Evolutionary conservation across 2,888 invertebrate genomes (phyloP), one percentile per base, ranked within the genome.

Genomic region (Gerris lacustris): DNA sequence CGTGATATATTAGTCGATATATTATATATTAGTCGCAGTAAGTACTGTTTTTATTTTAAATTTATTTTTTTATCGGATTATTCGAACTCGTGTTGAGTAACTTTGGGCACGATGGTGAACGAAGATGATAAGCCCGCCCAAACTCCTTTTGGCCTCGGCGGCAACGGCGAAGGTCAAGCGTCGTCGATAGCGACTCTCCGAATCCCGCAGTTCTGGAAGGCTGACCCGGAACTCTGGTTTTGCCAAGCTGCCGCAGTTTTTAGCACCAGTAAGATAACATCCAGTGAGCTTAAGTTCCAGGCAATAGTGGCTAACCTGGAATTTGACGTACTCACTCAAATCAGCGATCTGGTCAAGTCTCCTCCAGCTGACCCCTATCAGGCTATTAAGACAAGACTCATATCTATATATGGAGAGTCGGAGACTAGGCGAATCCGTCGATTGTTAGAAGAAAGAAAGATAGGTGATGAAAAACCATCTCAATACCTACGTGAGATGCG

Each of bases 361-460:
- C 64, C 64, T 9, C 64, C 64, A 9, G 9, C 6, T 6, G 64
- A 64, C 7, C 9, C 64, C 6, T 64, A 64, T 7, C 6, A 64
- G 31, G 64, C 64, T 6, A 7, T 64, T 6, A 64, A 47, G 47
- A 11, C 6, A 47, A 6, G 47, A 7, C 47, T 47, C 6, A 47
- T 11, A 6, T 11, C 6, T 6, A 64, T 7, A 6, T 18, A 64
- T 18, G 17, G 6, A 64, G 64, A 71, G 17, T 62, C 67, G 1
- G 69, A 72, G 44, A 67, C 47, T 44, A 45, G 55, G 11, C 63
- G 63, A 69, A 62, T 71, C 6, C 31, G 75, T 43, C 43, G 70
- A 69, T 18, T 75, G 67, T 70, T 77, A 67, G 75, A 76, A 47
- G 47, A 47, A 6, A 47, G 11, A 47, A 47, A n/a, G 11, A 6